These are phyloP conservation scores for Zaprionus lineosus DNA, from an alignment of 2,888 invertebrate genomes.

Conservation along the genomic window DNA sequence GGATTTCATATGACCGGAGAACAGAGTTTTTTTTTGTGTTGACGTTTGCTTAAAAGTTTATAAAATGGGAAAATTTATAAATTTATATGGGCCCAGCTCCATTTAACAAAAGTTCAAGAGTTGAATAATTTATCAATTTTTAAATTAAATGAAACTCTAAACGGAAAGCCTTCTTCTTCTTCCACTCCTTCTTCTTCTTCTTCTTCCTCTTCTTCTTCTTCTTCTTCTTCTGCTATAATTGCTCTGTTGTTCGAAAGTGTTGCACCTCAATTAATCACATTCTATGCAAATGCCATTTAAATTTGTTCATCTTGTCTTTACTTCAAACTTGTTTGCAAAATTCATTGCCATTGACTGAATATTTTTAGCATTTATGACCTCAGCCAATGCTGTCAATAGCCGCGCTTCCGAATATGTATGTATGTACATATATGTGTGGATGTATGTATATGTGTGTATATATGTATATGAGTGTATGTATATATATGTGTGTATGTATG, in stretches of 20 bases:
- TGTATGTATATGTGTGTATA: background rate
- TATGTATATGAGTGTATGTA: constrained; percentile 1
- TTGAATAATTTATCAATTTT: constrained; percentile 33
- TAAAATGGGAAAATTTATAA: too few species aligned
- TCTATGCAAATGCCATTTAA: constrained; percentile 11
- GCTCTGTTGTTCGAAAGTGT: constrained; percentile 3
- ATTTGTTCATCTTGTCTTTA: constrained; percentile 12
- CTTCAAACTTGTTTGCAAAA: constrained; percentile 20
- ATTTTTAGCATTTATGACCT: constrained; percentile 25
- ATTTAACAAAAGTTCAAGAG: constrained; percentile 34
- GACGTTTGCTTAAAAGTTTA: constrained; percentile 53
- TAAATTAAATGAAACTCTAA: constrained; percentile 29
- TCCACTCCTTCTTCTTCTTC: constrained; percentile 30
- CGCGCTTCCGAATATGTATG: constrained; percentile 24
- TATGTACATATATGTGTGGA: constrained; percentile 19
- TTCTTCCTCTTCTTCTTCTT: constrained; percentile 16
- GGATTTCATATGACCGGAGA: background rate
- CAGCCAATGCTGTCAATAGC: constrained; percentile 41
- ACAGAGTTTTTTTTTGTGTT: constrained; percentile 38
- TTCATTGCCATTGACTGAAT: constrained; percentile 16
- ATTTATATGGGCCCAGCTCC: constrained; percentile 15
- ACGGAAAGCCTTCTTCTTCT: constrained; percentile 25
- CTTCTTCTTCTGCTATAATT: constrained; percentile 6
- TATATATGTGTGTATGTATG: constrained; percentile 25
- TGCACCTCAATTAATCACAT: constrained; percentile 39